Conservation (phyloP, 2,113 vertebrate genomes). For the Caloenas nicobarica region DNA sequence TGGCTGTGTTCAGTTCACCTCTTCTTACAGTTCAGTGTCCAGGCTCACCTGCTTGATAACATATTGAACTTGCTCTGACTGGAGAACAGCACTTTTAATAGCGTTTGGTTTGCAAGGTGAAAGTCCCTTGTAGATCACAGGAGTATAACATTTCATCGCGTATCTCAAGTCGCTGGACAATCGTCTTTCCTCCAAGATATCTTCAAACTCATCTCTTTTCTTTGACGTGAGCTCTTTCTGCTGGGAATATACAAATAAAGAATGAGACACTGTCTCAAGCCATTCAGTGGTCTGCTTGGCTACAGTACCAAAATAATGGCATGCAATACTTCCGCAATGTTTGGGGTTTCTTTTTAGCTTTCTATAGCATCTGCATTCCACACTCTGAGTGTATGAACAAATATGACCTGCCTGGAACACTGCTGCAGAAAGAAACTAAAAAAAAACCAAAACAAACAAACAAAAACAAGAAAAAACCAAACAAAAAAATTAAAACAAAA, state of each 20-base stretch:
- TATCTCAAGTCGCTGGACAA: constrained; percentile 91
- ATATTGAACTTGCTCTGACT: constrained; percentile 86
- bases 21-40: not conserved
- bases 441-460: not conserved
- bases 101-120: constrained; percentile 79
- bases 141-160: constrained; percentile 89
- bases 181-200: constrained; percentile 91
- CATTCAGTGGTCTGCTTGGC: not conserved
- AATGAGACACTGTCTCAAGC: not conserved
- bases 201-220: constrained; percentile 94
- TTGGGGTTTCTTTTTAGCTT: not conserved
- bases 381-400: not conserved
- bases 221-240: constrained; percentile 84
- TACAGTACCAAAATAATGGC: not conserved
- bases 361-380: not conserved
- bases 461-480: too few species aligned
- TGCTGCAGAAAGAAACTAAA: not conserved
- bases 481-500: not conserved
- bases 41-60: constrained; percentile 86
- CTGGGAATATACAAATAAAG: constrained; percentile 58
- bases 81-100: constrained; percentile 86
- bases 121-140: constrained; percentile 86
- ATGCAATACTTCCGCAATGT: not conserved
- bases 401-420: not conserved
- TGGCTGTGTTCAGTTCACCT: not conserved